Conservation (phyloP, 2,113 vertebrate species). For the Crotalus viridis region DNA sequence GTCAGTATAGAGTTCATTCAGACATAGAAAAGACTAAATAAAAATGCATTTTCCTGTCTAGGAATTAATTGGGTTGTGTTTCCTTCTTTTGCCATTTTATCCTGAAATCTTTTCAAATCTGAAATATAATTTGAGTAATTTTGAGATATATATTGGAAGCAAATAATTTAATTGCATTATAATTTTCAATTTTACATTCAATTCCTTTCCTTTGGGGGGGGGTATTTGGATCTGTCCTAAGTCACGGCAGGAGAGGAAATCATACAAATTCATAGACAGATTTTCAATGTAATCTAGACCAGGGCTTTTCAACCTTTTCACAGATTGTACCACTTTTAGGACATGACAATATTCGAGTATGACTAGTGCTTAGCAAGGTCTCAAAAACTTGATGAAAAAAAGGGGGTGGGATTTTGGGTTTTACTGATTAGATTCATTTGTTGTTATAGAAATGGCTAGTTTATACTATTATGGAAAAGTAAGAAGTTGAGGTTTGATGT, state of each 20-base stretch:
- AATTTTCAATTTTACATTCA: accelerated
- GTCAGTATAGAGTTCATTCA: neutral
- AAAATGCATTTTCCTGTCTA: neutral
- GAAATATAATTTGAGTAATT: accelerated
- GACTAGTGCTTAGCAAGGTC: too few species aligned
- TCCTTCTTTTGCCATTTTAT: neutral
- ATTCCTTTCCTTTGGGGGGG: accelerated
- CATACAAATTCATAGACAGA: neutral
- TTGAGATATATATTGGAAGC: accelerated
- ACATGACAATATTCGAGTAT: too few species aligned
- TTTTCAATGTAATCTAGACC: neutral
- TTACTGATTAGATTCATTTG: too few species aligned
- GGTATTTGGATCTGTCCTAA: neutral
- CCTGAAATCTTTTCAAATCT: accelerated
- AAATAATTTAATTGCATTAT: neutral
- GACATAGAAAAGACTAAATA: neutral
- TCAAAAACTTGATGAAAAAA: too few species aligned
- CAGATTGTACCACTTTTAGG: too few species aligned
- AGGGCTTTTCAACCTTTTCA: neutral
- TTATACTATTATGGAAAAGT: too few species aligned
- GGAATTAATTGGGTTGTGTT: neutral
- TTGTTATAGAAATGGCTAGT: too few species aligned
- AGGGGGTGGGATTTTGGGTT: too few species aligned
- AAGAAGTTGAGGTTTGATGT: too few species aligned
- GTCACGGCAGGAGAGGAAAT: neutral